Evolutionary conservation across 2,113 vertebrate genomes (phyloP).

Genomic region (Tricholaema leucomelas): DNA sequence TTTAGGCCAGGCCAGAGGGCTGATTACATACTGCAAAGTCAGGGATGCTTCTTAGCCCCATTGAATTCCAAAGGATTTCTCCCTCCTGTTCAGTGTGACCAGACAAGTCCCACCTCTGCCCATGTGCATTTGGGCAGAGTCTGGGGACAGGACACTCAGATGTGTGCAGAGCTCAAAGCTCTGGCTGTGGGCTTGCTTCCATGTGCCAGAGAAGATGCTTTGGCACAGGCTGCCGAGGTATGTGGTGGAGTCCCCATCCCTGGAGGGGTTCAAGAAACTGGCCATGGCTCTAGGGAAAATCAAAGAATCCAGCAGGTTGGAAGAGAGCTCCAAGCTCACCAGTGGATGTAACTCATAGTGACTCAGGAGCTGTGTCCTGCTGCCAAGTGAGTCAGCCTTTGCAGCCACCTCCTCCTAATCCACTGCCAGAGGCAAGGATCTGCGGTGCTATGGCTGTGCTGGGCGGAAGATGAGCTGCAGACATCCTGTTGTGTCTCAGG

Average conservation of each 20-base stretch:
- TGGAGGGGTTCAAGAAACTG: too few species aligned
- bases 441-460: rapidly evolving
- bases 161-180: not conserved
- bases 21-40: slow-evolving; percentile 23
- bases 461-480: not conserved
- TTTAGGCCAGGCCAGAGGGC: not conserved
- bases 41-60: slow-evolving; percentile 18
- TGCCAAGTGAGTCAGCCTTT: slow-evolving; percentile 27
- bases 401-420: not conserved
- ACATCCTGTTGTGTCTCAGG: rapidly evolving
- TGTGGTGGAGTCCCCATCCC: too few species aligned
- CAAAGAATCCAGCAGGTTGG: too few species aligned
- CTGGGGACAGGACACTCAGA: rapidly evolving
- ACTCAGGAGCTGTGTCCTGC: not conserved
- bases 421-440: not conserved
- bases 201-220: not conserved
- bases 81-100: not conserved
- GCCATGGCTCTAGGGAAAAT: too few species aligned
- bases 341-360: not conserved
- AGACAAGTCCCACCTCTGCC: not conserved
- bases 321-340: too few species aligned
- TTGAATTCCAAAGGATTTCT: not conserved
- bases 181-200: rapidly evolving
- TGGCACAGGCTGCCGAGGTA: too few species aligned
- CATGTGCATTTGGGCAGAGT: rapidly evolving